Percentiles rank a stretch among this genome's conserved stretches.
phyloP scores from a whole-genome alignment of 2,888 invertebrate species.

The Pegoplata infirma region DNA sequence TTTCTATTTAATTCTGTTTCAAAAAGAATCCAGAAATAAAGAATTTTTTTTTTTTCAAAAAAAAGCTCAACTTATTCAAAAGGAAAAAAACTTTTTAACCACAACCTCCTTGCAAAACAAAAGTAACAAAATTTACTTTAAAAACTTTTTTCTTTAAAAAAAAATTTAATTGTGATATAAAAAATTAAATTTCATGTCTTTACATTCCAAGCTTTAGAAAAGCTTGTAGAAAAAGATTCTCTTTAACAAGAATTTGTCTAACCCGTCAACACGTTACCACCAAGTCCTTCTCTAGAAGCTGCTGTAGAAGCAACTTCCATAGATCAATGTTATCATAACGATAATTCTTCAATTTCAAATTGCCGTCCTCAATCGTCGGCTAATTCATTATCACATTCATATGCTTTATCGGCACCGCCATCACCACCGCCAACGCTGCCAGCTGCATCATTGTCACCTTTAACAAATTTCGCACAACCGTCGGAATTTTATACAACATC shows the following conservation, averaged over 20 bases:
- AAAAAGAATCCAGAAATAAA: background rate
- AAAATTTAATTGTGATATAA: slow-evolving; percentile 21
- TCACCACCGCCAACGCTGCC: slow-evolving; percentile 9
- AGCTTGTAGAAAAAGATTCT: background rate
- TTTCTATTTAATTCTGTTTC: background rate
- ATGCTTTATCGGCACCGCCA: slow-evolving; percentile 17
- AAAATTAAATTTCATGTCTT: background rate
- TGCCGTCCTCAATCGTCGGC: background rate
- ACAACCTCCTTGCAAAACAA: background rate
- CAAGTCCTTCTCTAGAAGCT: slow-evolving; percentile 55
- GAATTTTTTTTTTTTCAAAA: no score
- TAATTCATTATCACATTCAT: background rate
- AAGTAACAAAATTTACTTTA: background rate
- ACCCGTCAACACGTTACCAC: slow-evolving; percentile 51
- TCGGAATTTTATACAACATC: background rate
- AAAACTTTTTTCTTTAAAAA: background rate
- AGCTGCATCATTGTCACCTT: no score
- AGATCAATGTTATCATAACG: slow-evolving; percentile 45
- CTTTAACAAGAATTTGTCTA: background rate
- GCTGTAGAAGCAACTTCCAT: slow-evolving; percentile 53
- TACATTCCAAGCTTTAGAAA: slow-evolving; percentile 1
- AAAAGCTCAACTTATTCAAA: background rate
- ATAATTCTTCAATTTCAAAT: background rate
- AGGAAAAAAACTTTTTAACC: background rate
- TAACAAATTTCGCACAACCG: background rate